These are phyloP conservation scores for Muscicapa comitata DNA, from an alignment of 2,797 vertebrate genomes.

Conservation along the genomic window DNA sequence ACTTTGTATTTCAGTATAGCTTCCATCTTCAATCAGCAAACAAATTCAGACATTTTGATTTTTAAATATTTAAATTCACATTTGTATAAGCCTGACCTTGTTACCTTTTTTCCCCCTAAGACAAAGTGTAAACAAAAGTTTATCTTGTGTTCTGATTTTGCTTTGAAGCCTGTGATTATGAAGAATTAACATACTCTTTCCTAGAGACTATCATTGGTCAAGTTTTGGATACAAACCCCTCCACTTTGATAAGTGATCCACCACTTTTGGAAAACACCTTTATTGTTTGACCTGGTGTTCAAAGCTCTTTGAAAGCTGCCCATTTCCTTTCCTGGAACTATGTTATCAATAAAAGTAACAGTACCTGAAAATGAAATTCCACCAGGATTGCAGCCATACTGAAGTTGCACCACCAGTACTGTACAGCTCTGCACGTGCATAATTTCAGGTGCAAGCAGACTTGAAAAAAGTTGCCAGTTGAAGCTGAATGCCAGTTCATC, in stretches of 20 bases:
- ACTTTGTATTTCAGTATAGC: background rate
- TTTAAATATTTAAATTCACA: background rate
- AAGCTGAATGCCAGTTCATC: background rate
- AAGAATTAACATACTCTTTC: background rate
- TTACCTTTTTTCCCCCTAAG: fast-evolving
- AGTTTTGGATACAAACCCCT: background rate
- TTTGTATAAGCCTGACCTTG: background rate
- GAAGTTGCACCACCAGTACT: background rate
- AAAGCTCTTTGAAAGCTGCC: background rate
- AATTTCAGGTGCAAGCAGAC: background rate
- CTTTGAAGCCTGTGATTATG: background rate
- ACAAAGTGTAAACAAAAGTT: background rate
- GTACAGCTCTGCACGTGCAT: background rate
- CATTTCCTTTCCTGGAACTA: background rate
- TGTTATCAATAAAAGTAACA: background rate
- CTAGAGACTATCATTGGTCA: background rate
- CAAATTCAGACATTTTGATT: background rate
- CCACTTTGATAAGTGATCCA: background rate
- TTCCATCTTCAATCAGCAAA: background rate
- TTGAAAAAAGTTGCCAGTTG: background rate
- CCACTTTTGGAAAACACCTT: background rate
- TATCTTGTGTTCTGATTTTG: background rate
- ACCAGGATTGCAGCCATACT: fast-evolving
- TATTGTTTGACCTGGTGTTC: background rate
- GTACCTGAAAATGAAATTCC: background rate